Percentiles rank a stretch among this genome's conserved stretches.
phyloP scores from a whole-genome alignment of 2,888 invertebrate species.

The Caradrina kadenii region DNA sequence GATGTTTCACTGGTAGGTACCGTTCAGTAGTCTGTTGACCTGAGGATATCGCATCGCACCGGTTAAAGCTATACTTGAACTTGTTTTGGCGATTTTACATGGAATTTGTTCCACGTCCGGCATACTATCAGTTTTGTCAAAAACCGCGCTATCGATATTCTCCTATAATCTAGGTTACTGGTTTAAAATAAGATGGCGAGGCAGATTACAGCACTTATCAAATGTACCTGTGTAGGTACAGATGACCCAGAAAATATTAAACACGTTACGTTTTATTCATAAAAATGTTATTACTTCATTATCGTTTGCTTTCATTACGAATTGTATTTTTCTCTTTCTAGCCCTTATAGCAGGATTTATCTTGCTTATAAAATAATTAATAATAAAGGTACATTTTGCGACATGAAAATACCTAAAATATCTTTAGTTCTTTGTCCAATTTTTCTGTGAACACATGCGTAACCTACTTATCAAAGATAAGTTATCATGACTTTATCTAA shows the following conservation, averaged over 20 bases:
- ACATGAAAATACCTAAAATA: not conserved
- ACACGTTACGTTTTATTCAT: not conserved
- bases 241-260: conserved; percentile 16
- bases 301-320: not conserved
- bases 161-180: conserved; percentile 31
- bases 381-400: not conserved
- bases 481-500: conserved; percentile 53
- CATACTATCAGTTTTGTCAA: conserved; percentile 25
- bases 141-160: conserved; percentile 21
- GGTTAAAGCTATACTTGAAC: not conserved
- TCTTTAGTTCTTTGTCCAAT: conserved; percentile 9
- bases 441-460: conserved; percentile 33
- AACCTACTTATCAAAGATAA: conserved; percentile 57
- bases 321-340: not conserved
- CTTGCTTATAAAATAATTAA: not conserved
- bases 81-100: conserved; percentile 1
- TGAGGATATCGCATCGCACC: not conserved
- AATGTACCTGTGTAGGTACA: not conserved
- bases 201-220: conserved; percentile 35
- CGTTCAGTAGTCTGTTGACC: conserved; percentile 34
- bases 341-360: not conserved
- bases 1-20: conserved; percentile 33
- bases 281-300: not conserved
- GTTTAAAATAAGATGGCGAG: conserved; percentile 34
- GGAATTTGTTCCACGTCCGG: not conserved